A percentile compares a stretch with the other conserved stretches of the same genome.
These are phyloP conservation scores for Aplysina aerophoba DNA, from an alignment of 37 sponge, comb jelly and placozoan genomes.

Conservation along the genomic window DNA sequence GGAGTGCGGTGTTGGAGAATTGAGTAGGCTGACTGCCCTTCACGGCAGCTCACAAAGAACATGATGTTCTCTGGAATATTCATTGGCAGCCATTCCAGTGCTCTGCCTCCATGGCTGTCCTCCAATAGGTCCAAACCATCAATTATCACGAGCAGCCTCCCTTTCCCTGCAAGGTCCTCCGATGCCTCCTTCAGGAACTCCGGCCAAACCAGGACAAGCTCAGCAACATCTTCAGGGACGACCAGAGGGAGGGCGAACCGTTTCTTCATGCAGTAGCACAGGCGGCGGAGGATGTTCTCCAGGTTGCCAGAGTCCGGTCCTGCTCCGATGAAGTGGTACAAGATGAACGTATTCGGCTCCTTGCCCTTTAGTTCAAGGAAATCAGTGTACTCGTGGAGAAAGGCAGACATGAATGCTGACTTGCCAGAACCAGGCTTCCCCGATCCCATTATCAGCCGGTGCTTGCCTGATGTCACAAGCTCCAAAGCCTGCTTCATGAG, in stretches of 20 bases:
- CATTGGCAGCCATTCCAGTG: constrained; percentile 87
- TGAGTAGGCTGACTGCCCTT: constrained; percentile 43
- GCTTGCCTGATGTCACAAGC: constrained; percentile 19
- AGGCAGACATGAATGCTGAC: constrained; percentile 89
- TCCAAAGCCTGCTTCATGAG: constrained; percentile 58
- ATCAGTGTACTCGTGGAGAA: constrained; percentile 59
- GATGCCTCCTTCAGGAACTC: constrained; percentile 60
- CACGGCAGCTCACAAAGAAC: constrained; percentile 70
- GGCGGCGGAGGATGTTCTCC: constrained; percentile 63
- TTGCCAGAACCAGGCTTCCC: constrained; percentile 94
- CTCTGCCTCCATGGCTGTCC: constrained; percentile 69
- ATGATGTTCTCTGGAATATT: constrained; percentile 62
- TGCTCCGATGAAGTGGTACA: constrained; percentile 89
- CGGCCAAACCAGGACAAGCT: constrained; percentile 64
- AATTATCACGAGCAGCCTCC: constrained; percentile 65
- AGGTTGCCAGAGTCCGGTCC: constrained; percentile 83
- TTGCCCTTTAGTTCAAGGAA: background rate
- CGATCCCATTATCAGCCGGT: constrained; percentile 45
- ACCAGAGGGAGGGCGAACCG: constrained; percentile 54
- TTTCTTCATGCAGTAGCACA: constrained; percentile 80
- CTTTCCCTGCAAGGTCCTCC: constrained; percentile 10
- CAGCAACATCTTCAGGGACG: constrained; percentile 77
- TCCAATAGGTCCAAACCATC: constrained; percentile 92
- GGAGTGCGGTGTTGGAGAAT: constrained; percentile 52
- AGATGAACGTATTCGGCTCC: constrained; percentile 25